Base-by-base conservation (phyloP, 2,797 vertebrate species). In the Melanotaenia pygmaea region DNA sequence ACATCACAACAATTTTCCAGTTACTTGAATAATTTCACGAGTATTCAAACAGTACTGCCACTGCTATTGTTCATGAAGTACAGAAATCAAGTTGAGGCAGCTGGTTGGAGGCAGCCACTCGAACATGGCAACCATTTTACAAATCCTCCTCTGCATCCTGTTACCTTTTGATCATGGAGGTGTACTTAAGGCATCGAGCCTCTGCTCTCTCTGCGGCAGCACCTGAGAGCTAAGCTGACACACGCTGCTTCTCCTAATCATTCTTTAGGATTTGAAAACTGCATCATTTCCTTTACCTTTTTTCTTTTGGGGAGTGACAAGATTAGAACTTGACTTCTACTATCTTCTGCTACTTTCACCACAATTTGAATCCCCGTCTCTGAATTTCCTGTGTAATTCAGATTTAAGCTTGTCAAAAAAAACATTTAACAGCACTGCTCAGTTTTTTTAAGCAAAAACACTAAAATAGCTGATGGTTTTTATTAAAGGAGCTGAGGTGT, bases 361-460 rank as follows among this genome's bases (percentile, higher is more conserved):
- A 1, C 16, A 9, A 51, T 56, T 40, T 0, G 20, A 53, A 12
- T 2, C 16, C 34, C 22, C 18, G 45, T 37, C 1, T 0, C 11
- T 1, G 12, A 16, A 4, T 3, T 54, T 54, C 64, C 22, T 54
- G 50, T 54, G 50, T 51, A 40, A 54, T 28, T 54, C 35, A 40
- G 50, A 28, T 66, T 66, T 18, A 66, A 66, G 34, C 0, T 35
- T 40, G 34, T 66, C 38, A 54, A 66, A 54, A 38, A 54, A 54
- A 38, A 56, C 8, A 22, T 1, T 37, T 3, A 37, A 37, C 10
- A 12, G 11, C 37, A 37, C 37, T 37, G 2, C 37, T 38, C 37
- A 38, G 37, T 38, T 7, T 35, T 35, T 30, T 30, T 30, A 30
- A 10, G 34, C 6, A 10, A 10, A 35, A 35, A 11, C 14, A 53